Conservation (phyloP, 2,113 vertebrate genomes). For the Phoxinus phoxinus region DNA sequence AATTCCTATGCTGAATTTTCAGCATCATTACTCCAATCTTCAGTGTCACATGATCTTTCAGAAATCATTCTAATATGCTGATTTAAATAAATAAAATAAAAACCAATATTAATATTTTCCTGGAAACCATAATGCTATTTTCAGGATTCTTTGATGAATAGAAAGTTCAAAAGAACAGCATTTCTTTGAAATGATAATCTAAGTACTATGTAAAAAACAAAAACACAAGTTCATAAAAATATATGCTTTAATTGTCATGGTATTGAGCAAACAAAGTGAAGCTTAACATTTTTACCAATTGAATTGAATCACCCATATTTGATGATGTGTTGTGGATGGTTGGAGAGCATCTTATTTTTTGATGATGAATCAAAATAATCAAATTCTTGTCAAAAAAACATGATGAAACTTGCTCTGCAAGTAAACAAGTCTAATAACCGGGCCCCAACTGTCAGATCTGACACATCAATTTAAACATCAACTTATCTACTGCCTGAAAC, state of each 20-base stretch:
- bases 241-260: constrained; percentile 70
- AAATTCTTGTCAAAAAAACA: constrained; percentile 20
- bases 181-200: not conserved
- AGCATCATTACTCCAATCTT: not conserved
- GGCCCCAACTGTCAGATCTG: not conserved
- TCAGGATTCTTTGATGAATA: not conserved
- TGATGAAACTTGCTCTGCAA: not conserved
- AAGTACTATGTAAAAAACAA: not conserved
- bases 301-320: constrained; percentile 5
- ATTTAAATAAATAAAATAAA: not conserved
- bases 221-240: constrained; percentile 65
- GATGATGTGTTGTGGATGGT: not conserved
- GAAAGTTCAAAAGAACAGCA: not conserved
- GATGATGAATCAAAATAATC: not conserved
- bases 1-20: not conserved
- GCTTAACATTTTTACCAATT: not conserved
- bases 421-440: not conserved
- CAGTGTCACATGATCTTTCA: not conserved
- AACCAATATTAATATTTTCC: not conserved
- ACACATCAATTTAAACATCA: constrained; percentile 9
- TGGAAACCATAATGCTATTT: not conserved
- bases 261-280: constrained; percentile 48
- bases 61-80: not conserved
- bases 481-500: not conserved
- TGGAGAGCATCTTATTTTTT: constrained; percentile 2